Percentiles rank a stretch among this genome's conserved stretches.
These are phyloP conservation scores for Homalodisca vitripennis DNA, from an alignment of 1,140 invertebrate species.

Conservation along the genomic window DNA sequence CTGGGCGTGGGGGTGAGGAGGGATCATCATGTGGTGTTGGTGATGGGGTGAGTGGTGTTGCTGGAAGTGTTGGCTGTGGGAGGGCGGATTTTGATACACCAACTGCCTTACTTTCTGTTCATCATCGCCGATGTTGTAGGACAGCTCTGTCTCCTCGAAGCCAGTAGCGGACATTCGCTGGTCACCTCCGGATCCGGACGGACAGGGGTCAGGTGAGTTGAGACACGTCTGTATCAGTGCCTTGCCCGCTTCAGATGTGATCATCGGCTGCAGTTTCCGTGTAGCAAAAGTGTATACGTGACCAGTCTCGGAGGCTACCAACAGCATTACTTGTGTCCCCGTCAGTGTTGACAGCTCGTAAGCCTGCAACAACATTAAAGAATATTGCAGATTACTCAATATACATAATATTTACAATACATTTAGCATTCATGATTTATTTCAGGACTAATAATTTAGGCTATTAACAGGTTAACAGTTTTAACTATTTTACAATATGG, in stretches of 20 bases:
- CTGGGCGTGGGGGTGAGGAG: constrained; percentile 60
- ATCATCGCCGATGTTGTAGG: constrained; percentile 93
- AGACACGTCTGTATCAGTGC: constrained; percentile 98
- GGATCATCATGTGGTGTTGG: constrained; percentile 55
- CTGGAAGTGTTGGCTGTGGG: constrained; percentile 58
- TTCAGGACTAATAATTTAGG: no score
- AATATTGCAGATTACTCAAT: no score
- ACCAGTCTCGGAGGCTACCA: constrained; percentile 94
- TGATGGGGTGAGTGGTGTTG: constrained; percentile 49
- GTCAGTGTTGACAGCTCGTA: constrained; percentile 99
- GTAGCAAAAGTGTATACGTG: constrained; percentile 99
- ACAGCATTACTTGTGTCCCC: constrained; percentile 97
- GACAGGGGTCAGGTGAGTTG: constrained; percentile 93
- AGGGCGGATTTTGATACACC: constrained; percentile 70
- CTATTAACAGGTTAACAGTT: no score
- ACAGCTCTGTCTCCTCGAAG: constrained; percentile 97
- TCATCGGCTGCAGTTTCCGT: constrained; percentile 98
- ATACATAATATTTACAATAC: no score
- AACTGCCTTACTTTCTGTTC: constrained; percentile 95
- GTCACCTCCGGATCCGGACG: constrained; percentile 67
- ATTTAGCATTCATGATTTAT: no score
- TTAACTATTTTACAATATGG: no score
- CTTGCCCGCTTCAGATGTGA: constrained; percentile 98
- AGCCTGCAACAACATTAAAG: constrained; percentile 67
- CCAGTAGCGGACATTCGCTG: constrained; percentile 98